Conservation (phyloP, 2,113 vertebrate species). For the Antechinus stuartii region DNA sequence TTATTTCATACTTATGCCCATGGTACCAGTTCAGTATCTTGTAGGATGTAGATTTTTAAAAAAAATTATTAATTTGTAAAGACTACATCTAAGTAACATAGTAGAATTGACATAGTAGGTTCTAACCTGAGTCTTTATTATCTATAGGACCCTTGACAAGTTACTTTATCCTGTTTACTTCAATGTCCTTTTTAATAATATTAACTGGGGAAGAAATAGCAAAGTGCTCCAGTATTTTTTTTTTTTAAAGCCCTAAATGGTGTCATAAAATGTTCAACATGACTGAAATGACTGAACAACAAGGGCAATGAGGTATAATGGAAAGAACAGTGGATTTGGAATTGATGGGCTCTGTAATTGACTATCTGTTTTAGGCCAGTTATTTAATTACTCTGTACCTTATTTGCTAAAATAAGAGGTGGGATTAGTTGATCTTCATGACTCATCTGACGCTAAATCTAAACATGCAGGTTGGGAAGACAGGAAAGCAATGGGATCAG, state of each 20-base stretch:
- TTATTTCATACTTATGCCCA: background rate
- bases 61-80: background rate
- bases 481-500: background rate
- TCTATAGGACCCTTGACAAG: background rate
- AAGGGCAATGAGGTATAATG: background rate
- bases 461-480: background rate
- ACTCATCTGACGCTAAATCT: background rate
- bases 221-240: background rate
- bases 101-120: too few relatives aligned
- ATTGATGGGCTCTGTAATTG: background rate
- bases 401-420: background rate
- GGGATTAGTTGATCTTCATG: background rate
- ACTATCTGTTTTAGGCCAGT: background rate
- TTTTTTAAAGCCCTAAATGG: background rate
- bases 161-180: background rate
- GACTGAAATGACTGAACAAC: background rate
- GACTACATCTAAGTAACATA: background rate
- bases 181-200: background rate
- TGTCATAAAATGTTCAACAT: background rate
- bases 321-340: background rate
- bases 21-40: background rate
- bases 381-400: background rate
- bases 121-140: background rate
- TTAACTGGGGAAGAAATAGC: background rate
- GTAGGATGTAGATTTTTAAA: background rate